These are phyloP conservation scores for Liposcelis brunnea DNA, from an alignment of 2,888 invertebrate species.

Conservation along the genomic window DNA sequence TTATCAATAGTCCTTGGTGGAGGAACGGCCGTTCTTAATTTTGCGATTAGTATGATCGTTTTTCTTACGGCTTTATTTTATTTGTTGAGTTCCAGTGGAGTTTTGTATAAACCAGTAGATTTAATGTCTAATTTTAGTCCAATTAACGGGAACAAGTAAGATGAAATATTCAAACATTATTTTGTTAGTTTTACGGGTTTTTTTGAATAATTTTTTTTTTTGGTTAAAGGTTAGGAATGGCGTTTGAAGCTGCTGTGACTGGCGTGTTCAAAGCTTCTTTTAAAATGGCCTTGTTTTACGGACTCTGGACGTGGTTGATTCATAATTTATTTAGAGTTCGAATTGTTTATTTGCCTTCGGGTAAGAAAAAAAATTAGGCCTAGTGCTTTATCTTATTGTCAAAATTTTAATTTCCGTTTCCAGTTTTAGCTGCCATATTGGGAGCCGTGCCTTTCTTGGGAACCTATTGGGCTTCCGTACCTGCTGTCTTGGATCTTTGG, in stretches of 20 bases:
- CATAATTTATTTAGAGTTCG: conserved; percentile 89
- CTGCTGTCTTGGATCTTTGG: conserved; percentile 91
- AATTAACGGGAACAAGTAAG: conserved; percentile 42
- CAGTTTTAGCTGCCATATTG: conserved; percentile 76
- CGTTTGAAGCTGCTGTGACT: conserved; percentile 74
- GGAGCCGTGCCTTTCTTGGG: conserved; percentile 94
- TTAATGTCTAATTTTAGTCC: conserved; percentile 67
- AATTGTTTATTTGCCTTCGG: conserved; percentile 88
- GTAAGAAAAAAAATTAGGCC: conserved; percentile 35
- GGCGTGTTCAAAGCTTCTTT: conserved; percentile 92
- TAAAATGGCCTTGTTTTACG: conserved; percentile 94
- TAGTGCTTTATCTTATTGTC: conserved; percentile 9
- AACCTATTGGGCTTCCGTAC: conserved; percentile 87
- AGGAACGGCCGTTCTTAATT: conserved; percentile 76
- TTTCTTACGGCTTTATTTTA: conserved; percentile 96
- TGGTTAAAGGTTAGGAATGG: conserved; percentile 61
- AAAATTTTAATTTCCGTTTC: conserved; percentile 20
- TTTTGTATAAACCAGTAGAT: conserved; percentile 85
- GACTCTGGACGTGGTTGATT: conserved; percentile 94
- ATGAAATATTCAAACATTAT: too few relatives aligned
- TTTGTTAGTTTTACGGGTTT: not conserved
- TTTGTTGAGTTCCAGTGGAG: conserved; percentile 68
- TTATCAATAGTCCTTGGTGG: conserved; percentile 75
- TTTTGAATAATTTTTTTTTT: conserved; percentile 1
- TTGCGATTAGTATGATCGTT: conserved; percentile 74